Percentiles rank a stretch among this genome's conserved stretches.
phyloP scores from a whole-genome alignment of 2,797 vertebrate species.

The Diglossa cyanea region DNA sequence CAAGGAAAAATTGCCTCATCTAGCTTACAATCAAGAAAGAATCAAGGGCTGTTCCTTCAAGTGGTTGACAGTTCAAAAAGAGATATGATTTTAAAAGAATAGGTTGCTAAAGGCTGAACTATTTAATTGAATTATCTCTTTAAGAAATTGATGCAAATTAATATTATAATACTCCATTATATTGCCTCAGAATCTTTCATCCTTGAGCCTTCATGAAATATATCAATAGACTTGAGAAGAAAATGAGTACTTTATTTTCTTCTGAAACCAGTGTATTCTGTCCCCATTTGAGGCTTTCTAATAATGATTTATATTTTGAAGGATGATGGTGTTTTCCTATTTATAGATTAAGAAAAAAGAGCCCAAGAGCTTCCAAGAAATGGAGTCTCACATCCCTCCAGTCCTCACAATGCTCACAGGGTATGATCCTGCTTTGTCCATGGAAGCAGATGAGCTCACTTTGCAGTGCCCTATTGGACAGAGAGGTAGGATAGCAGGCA shows the following conservation, averaged over 20 bases:
- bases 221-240: neutral
- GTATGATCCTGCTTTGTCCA: neutral
- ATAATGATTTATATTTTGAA: neutral
- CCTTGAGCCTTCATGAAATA: neutral
- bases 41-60: slow-evolving; percentile 58
- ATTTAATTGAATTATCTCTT: slow-evolving; percentile 50
- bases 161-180: slow-evolving; percentile 20
- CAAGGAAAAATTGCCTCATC: slow-evolving; percentile 64
- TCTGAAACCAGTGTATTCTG: neutral
- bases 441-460: neutral
- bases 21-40: slow-evolving; percentile 45
- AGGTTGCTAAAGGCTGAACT: slow-evolving; percentile 49
- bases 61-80: slow-evolving; percentile 55
- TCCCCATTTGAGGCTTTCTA: neutral
- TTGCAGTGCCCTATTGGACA: neutral
- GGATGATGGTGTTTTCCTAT: neutral
- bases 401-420: neutral
- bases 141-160: slow-evolving; percentile 52
- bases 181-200: neutral
- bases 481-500: neutral
- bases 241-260: neutral
- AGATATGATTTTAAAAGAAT: neutral
- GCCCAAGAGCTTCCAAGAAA: neutral
- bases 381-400: neutral
- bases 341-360: neutral